Evolutionary conservation across 2,797 vertebrate genomes (phyloP).

Genomic region (Danionella dracula): DNA sequence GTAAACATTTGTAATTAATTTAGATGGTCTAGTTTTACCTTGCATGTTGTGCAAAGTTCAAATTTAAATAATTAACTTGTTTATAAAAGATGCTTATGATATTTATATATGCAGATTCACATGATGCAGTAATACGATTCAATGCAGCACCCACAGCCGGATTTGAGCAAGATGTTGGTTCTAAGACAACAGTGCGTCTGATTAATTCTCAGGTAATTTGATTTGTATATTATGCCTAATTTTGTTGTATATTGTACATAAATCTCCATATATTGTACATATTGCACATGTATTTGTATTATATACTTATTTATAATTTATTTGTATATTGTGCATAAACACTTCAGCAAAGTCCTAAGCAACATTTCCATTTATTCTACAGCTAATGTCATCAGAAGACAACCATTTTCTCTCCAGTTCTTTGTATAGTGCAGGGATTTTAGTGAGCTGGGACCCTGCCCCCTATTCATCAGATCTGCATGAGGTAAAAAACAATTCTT

Average conservation of each 20-base stretch:
- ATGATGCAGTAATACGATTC: conserved; percentile 74
- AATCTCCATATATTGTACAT: too few species aligned
- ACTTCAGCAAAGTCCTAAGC: too few species aligned
- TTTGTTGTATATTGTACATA: too few species aligned
- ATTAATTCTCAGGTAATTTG: conserved; percentile 73
- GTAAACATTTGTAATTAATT: too few species aligned
- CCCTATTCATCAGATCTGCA: conserved; percentile 70
- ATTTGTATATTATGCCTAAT: too few species aligned
- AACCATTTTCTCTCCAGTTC: conserved; percentile 74
- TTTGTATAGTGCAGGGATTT: conserved; percentile 69
- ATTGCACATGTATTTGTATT: too few species aligned
- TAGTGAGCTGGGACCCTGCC: conserved; percentile 77
- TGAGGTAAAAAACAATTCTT: conserved; percentile 64
- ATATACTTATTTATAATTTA: too few species aligned
- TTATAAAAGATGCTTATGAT: too few species aligned
- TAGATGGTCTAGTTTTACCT: too few species aligned
- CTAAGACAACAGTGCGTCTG: conserved; percentile 73
- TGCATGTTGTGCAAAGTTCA: too few species aligned
- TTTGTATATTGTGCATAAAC: too few species aligned
- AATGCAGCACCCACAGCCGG: conserved; percentile 67
- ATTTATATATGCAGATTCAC: conserved; percentile 59
- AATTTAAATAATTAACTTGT: too few species aligned
- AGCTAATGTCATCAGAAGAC: conserved; percentile 74
- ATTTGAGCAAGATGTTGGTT: conserved; percentile 73
- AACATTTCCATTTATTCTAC: background rate